These are phyloP conservation scores for Notoglanidium macrostoma DNA, from an alignment of 2,797 vertebrate genomes.

Conservation along the genomic window DNA sequence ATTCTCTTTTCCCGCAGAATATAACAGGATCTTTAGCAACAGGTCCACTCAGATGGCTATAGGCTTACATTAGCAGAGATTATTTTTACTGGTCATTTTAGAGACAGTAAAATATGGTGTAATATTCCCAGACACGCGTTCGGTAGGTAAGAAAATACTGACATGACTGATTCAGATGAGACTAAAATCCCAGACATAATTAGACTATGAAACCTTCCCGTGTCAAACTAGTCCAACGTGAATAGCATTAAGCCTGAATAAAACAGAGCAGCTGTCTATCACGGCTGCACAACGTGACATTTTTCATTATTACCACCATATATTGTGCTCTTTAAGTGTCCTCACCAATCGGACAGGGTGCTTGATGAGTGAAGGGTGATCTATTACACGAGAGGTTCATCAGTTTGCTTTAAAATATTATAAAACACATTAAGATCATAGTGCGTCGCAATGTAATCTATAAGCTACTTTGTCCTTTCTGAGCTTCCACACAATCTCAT, in stretches of 20 bases:
- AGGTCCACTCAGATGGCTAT: neutral
- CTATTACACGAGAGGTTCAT: neutral
- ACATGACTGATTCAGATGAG: neutral
- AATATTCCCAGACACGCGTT: neutral
- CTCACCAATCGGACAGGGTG: neutral
- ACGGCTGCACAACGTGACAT: neutral
- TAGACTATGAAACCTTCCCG: neutral
- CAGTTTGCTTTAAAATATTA: neutral
- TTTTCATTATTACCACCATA: neutral
- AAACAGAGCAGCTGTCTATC: neutral
- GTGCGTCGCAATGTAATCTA: neutral
- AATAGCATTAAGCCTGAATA: neutral
- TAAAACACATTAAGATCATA: neutral
- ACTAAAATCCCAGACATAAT: slow-evolving; percentile 3
- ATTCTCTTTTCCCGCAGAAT: neutral
- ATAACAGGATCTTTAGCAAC: neutral
- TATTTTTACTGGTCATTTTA: neutral
- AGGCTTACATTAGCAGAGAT: neutral
- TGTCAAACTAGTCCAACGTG: neutral
- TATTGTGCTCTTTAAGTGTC: neutral
- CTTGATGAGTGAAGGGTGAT: neutral
- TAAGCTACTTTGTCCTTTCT: neutral
- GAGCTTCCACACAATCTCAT: neutral
- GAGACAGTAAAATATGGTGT: neutral
- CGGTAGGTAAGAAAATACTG: neutral